Percentiles rank a stretch among this genome's conserved stretches.
phyloP scores from a whole-genome alignment of 2,113 vertebrate species.

The Gallinago undulata region DNA sequence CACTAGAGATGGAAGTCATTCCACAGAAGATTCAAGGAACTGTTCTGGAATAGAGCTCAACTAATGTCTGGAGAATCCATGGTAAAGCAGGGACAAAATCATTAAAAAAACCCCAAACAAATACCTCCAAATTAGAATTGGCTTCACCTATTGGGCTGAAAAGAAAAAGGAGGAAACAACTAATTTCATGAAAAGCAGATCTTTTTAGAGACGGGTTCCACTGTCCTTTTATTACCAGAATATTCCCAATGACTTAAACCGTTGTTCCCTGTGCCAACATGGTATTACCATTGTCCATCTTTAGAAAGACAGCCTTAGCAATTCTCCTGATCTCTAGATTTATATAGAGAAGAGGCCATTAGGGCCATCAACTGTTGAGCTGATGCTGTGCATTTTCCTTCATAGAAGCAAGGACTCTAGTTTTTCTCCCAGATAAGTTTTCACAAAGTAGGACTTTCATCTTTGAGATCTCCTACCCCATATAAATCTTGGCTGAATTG shows the following conservation, averaged over 20 bases:
- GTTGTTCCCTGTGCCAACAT: not conserved
- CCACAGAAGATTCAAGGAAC: not conserved
- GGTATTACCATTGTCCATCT: not conserved
- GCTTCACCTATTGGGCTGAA: not conserved
- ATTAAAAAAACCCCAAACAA: not conserved
- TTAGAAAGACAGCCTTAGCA: not conserved
- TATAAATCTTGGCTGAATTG: not conserved
- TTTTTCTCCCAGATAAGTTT: not conserved
- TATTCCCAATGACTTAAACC: not conserved
- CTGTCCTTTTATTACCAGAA: not conserved
- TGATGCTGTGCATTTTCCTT: not conserved
- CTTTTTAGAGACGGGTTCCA: not conserved
- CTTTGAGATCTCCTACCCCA: not conserved
- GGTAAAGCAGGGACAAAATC: not conserved
- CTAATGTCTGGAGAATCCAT: not conserved
- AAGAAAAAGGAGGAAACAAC: not conserved
- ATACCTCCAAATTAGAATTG: not conserved
- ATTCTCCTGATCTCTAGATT: not conserved
- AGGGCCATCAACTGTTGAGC: not conserved
- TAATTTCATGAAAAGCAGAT: not conserved
- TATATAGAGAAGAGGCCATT: not conserved
- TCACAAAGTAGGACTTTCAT: not conserved
- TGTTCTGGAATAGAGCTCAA: not conserved
- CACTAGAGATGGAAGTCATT: not conserved
- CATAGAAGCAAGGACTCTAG: not conserved